A percentile compares a stretch with the other conserved stretches of the same genome.
Conservation (phyloP, 2,888 invertebrate genomes). For the Drosophila meridiana region DNA sequence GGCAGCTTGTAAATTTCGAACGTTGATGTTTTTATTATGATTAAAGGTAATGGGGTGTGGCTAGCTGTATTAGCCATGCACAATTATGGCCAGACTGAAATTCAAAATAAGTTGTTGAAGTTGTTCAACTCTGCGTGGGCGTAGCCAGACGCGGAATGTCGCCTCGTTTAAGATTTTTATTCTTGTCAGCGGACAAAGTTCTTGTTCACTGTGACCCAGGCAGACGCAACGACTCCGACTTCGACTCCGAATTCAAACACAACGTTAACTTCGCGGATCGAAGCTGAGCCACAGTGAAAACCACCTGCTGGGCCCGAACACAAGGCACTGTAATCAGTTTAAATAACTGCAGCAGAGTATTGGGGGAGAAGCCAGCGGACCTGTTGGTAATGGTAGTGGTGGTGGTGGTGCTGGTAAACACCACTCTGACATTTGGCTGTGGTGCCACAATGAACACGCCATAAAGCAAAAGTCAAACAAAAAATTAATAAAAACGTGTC, state of each 20-base stretch:
- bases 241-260: slow-evolving; percentile 10
- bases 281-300: slow-evolving; percentile 62
- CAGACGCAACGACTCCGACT: slow-evolving; percentile 60
- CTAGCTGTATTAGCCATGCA: slow-evolving; percentile 53
- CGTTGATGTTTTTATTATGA: slow-evolving; percentile 79
- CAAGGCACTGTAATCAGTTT: slow-evolving; percentile 77
- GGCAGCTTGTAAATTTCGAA: slow-evolving; percentile 70
- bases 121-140: slow-evolving; percentile 56
- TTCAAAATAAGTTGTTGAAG: slow-evolving; percentile 47
- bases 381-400: slow-evolving; percentile 17
- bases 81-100: slow-evolving; percentile 49
- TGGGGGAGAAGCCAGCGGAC: slow-evolving; percentile 16
- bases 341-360: slow-evolving; percentile 51
- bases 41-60: slow-evolving; percentile 76
- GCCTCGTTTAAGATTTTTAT: slow-evolving; percentile 33
- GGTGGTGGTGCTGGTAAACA: slow-evolving; percentile 23
- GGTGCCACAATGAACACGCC: slow-evolving; percentile 78
- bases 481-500: slow-evolving; percentile 73
- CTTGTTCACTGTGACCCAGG: slow-evolving; percentile 27
- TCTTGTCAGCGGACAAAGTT: slow-evolving; percentile 36
- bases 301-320: slow-evolving; percentile 81
- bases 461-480: slow-evolving; percentile 82
- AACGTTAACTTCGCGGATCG: slow-evolving; percentile 14
- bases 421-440: slow-evolving; percentile 58
- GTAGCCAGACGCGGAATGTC: slow-evolving; percentile 56